A percentile compares a stretch with the other conserved stretches of the same genome.
These are phyloP conservation scores for Scotopteryx bipunctaria DNA, from an alignment of 2,888 invertebrate species.

Conservation along the genomic window DNA sequence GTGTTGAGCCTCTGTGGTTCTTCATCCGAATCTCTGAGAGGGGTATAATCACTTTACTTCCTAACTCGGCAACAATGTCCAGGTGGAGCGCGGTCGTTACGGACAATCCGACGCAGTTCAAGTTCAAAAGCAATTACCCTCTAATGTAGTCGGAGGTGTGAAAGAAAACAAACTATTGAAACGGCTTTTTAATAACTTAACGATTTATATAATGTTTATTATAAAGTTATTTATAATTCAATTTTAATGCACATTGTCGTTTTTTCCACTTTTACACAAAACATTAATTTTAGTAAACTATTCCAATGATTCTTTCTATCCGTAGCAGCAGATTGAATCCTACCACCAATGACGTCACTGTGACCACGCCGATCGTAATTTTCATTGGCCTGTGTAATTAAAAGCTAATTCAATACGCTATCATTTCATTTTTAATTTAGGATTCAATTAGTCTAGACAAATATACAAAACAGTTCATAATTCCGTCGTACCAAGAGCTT, in stretches of 20 bases:
- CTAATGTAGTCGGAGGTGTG: constrained; percentile 34
- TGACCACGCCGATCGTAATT: constrained; percentile 69
- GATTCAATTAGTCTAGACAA: neutral
- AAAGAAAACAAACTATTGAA: constrained; percentile 31
- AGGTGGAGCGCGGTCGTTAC: constrained; percentile 55
- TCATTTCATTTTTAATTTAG: neutral
- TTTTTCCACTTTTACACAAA: neutral
- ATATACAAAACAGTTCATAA: neutral
- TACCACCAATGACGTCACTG: constrained; percentile 63
- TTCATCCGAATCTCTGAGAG: constrained; percentile 58
- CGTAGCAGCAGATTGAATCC: constrained; percentile 62
- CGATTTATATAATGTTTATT: constrained; percentile 15
- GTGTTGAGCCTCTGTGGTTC: constrained; percentile 65
- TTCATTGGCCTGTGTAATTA: constrained; percentile 65
- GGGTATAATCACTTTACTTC: constrained; percentile 59
- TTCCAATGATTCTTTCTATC: constrained; percentile 54
- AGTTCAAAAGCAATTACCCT: constrained; percentile 50
- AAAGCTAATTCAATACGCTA: neutral
- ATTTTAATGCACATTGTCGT: too few species aligned
- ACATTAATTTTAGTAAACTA: constrained; percentile 21
- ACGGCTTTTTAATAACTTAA: constrained; percentile 28
- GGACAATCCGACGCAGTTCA: constrained; percentile 53
- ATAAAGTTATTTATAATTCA: too few species aligned
- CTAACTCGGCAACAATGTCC: constrained; percentile 53
- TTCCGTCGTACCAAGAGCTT: too few species aligned